A percentile compares a stretch with the other conserved stretches of the same genome.
Evolutionary conservation across 2,113 vertebrate species (phyloP).

Genomic region (Ploceus nigricollis): DNA sequence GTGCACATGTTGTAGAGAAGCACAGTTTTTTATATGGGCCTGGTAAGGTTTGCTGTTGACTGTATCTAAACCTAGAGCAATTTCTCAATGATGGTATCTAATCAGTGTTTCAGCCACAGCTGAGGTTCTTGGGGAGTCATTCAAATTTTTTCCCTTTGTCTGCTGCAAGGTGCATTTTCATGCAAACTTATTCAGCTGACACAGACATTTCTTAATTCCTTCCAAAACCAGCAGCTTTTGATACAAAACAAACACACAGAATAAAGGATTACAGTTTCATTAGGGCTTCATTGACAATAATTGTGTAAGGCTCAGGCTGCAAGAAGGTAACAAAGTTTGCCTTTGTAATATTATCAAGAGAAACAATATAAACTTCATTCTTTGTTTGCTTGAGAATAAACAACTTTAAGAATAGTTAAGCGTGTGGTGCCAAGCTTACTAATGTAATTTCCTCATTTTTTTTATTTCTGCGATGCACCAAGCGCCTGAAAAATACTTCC

Average conservation of each 20-base stretch:
- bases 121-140: not conserved
- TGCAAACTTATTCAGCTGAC: not conserved
- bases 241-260: not conserved
- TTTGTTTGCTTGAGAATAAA: not conserved
- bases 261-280: not conserved
- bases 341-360: not conserved
- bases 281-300: not conserved
- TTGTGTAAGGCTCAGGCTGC: not conserved
- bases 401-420: not conserved
- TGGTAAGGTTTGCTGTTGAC: not conserved
- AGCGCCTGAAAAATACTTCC: conserved; percentile 14
- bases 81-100: not conserved
- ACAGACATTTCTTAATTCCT: not conserved
- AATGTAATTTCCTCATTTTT: not conserved
- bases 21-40: not conserved
- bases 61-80: not conserved
- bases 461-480: not conserved
- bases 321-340: not conserved
- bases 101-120: not conserved
- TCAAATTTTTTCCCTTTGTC: not conserved
- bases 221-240: not conserved
- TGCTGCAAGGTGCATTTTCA: not conserved
- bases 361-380: not conserved
- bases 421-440: not conserved
- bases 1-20: not conserved